These are phyloP conservation scores for Drosophila grimshawi DNA, from an alignment of 1,140 invertebrate genomes.

Conservation along the genomic window DNA sequence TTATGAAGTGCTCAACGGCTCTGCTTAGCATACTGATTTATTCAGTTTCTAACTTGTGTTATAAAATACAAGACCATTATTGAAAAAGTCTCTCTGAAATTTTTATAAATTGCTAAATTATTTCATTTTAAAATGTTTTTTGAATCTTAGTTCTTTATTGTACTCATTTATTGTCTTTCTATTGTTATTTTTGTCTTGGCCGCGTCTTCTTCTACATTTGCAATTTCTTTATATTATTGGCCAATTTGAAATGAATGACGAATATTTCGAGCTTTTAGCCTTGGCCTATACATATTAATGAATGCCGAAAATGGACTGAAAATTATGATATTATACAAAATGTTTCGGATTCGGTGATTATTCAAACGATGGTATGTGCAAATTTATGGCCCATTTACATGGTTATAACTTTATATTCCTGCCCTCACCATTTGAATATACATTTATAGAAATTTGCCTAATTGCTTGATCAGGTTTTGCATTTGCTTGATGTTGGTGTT, in stretches of 20 bases:
- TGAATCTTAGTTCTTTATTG: no score
- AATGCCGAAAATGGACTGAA: background rate
- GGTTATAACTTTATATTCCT: slow-evolving; percentile 11
- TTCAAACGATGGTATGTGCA: slow-evolving; percentile 8
- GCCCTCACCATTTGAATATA: background rate
- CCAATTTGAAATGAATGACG: slow-evolving; percentile 2
- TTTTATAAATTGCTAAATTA: no score
- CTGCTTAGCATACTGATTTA: slow-evolving; percentile 6
- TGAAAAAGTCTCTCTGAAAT: background rate
- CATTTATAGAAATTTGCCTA: slow-evolving; percentile 3
- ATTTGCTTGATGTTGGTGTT: background rate
- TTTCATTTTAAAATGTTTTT: no score
- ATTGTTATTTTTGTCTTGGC: background rate
- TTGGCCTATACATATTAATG: slow-evolving; percentile 29
- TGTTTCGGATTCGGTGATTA: background rate
- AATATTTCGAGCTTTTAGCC: slow-evolving; percentile 11
- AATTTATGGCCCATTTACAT: slow-evolving; percentile 19
- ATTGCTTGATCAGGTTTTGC: slow-evolving; percentile 12
- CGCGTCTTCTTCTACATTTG: no score
- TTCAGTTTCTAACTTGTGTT: slow-evolving; percentile 9
- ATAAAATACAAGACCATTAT: background rate
- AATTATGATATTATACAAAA: slow-evolving; percentile 1
- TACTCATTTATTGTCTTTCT: background rate
- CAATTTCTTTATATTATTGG: background rate
- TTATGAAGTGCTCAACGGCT: slow-evolving; percentile 1